phyloP scores from a whole-genome alignment of 1,140 invertebrate species.

The Diachasma alloeum region DNA sequence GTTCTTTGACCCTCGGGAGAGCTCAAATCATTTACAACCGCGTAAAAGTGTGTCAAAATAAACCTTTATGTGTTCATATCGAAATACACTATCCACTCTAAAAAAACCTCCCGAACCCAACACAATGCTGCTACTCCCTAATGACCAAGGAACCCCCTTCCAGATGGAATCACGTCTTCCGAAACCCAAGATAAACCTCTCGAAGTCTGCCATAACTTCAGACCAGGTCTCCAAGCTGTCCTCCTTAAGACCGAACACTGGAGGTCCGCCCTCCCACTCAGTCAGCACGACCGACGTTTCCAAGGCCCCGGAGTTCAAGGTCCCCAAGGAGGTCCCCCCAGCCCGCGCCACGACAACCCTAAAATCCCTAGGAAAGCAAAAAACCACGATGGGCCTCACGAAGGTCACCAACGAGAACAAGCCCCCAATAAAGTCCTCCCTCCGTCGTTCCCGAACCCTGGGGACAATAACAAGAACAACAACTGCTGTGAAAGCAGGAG shows the following conservation, averaged over 20 bases:
- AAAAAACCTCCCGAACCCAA: too few species aligned
- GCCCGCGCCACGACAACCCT: not conserved
- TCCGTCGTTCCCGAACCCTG: constrained; percentile 43
- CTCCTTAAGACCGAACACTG: not conserved
- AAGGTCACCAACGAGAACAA: constrained; percentile 50
- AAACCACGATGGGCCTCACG: constrained; percentile 16
- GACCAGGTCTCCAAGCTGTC: not conserved
- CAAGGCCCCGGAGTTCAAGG: not conserved
- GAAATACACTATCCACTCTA: too few species aligned
- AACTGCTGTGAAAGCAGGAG: constrained; percentile 27
- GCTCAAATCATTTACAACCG: too few species aligned
- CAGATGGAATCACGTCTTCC: constrained; percentile 57
- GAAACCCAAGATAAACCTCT: constrained; percentile 39
- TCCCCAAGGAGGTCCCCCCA: not conserved
- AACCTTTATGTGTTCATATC: too few species aligned
- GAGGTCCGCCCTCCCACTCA: not conserved
- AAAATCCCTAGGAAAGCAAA: constrained; percentile 9
- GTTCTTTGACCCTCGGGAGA: too few species aligned
- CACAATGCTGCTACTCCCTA: too few species aligned
- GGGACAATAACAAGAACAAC: constrained; percentile 38
- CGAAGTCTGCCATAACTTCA: constrained; percentile 16
- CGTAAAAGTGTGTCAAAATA: too few species aligned
- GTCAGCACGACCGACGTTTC: not conserved
- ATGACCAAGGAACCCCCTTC: not conserved
- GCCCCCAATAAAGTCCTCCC: constrained; percentile 34